Conservation (phyloP, 2,888 invertebrate species). For the Asteroscopus sphinx region DNA sequence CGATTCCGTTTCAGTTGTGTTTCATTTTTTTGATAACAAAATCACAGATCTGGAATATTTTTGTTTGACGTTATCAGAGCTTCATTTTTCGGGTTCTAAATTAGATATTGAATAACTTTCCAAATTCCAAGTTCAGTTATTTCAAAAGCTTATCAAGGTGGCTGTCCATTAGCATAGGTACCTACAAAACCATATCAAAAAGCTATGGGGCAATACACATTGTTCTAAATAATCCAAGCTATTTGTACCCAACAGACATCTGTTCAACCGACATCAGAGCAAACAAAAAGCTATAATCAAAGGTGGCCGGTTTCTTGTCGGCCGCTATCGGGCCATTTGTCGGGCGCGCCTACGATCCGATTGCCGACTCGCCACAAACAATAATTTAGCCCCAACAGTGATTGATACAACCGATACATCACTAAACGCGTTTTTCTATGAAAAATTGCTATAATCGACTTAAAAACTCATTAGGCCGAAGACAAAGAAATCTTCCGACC, state of each 20-base stretch:
- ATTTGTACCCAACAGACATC: conserved; percentile 57
- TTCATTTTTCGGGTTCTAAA: neutral
- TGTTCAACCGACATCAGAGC: conserved; percentile 49
- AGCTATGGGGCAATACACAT: conserved; percentile 46
- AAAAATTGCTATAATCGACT: conserved; percentile 90
- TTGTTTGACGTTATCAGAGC: conserved; percentile 6
- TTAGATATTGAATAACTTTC: neutral
- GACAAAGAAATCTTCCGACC: conserved; percentile 88
- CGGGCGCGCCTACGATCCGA: conserved; percentile 75
- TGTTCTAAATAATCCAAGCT: conserved; percentile 55
- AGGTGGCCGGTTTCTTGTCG: conserved; percentile 59
- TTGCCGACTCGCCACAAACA: conserved; percentile 77
- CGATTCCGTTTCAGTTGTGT: conserved; percentile 34
- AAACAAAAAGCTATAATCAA: conserved; percentile 62
- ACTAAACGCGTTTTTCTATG: conserved; percentile 90
- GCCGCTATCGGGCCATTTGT: conserved; percentile 72
- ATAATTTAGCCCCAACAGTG: conserved; percentile 86
- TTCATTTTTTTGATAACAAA: conserved; percentile 43
- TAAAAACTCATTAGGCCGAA: conserved; percentile 90
- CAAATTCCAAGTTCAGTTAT: conserved; percentile 3
- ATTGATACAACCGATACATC: conserved; percentile 89
- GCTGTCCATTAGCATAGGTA: conserved; percentile 4
- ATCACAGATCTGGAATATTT: conserved; percentile 21
- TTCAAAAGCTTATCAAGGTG: neutral
- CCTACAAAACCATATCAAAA: conserved; percentile 41